A percentile compares a stretch with the other conserved stretches of the same genome.
phyloP scores from a whole-genome alignment of 2,797 vertebrate genomes.

The Fringilla coelebs region DNA sequence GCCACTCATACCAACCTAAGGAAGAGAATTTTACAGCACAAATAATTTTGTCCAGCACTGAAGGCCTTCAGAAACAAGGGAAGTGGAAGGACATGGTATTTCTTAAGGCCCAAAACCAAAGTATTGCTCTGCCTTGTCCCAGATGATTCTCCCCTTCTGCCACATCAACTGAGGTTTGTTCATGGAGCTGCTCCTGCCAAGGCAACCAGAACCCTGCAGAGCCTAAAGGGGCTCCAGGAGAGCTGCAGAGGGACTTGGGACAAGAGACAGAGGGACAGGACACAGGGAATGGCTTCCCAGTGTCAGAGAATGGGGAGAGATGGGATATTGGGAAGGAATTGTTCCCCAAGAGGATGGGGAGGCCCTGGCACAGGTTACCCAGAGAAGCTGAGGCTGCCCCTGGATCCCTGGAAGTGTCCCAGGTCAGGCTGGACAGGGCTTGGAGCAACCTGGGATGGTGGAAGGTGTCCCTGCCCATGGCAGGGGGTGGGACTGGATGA shows the following conservation, averaged over 20 bases:
- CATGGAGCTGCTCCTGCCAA: not conserved
- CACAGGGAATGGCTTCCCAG: not conserved
- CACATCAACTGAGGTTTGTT: not conserved
- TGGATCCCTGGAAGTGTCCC: not conserved
- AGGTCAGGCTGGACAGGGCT: accelerated
- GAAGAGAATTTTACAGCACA: not conserved
- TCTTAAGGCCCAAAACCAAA: not conserved
- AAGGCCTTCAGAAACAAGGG: not conserved
- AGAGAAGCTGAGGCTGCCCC: not conserved
- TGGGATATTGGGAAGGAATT: not conserved
- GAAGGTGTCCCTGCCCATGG: not conserved
- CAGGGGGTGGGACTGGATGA: accelerated
- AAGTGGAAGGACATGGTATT: not conserved
- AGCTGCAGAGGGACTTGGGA: not conserved
- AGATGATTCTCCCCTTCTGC: not conserved
- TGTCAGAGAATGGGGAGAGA: accelerated
- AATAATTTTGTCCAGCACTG: not conserved
- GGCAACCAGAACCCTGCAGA: accelerated
- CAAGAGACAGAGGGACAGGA: not conserved
- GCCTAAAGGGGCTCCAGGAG: not conserved
- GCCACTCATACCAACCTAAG: not conserved
- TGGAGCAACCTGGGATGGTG: accelerated
- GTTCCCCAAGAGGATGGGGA: accelerated
- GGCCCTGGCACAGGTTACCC: accelerated
- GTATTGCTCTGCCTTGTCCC: not conserved